phyloP scores from a whole-genome alignment of 2,888 invertebrate genomes.

The Cistogaster globosa region DNA sequence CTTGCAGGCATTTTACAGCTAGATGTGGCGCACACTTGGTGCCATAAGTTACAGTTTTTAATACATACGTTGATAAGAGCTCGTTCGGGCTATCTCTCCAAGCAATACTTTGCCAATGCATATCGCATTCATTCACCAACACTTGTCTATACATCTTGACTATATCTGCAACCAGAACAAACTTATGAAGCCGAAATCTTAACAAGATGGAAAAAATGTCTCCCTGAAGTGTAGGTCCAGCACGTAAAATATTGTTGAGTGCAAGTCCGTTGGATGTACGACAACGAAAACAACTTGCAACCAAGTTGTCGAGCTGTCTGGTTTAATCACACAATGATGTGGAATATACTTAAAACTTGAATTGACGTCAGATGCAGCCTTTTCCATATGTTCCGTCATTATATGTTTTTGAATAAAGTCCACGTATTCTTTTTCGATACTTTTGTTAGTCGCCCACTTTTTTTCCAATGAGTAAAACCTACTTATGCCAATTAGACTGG shows the following conservation, averaged over 20 bases:
- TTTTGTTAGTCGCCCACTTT: conserved; percentile 24
- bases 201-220: conserved; percentile 29
- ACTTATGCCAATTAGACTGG: conserved; percentile 26
- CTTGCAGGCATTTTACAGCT: conserved; percentile 48
- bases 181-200: conserved; percentile 15
- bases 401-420: conserved; percentile 51
- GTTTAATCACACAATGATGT: conserved; percentile 54
- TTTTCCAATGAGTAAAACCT: conserved; percentile 47
- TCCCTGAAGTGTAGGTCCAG: conserved; percentile 17
- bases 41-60: conserved; percentile 52
- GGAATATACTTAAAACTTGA: too few species aligned
- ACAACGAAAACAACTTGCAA: conserved; percentile 61
- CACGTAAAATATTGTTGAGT: conserved; percentile 12
- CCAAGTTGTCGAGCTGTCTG: conserved; percentile 47
- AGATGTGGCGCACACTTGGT: conserved; percentile 51
- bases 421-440: conserved; percentile 10
- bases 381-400: too few species aligned
- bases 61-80: conserved; percentile 1
- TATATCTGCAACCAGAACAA: conserved; percentile 40
- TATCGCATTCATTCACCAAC: conserved; percentile 20
- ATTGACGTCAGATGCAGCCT: background rate
- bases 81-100: conserved; percentile 12
- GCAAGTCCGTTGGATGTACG: conserved; percentile 40
- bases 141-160: conserved; percentile 50
- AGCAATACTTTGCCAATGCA: conserved; percentile 52